Conservation (phyloP, 2,113 vertebrate species). For the Anhinga anhinga region DNA sequence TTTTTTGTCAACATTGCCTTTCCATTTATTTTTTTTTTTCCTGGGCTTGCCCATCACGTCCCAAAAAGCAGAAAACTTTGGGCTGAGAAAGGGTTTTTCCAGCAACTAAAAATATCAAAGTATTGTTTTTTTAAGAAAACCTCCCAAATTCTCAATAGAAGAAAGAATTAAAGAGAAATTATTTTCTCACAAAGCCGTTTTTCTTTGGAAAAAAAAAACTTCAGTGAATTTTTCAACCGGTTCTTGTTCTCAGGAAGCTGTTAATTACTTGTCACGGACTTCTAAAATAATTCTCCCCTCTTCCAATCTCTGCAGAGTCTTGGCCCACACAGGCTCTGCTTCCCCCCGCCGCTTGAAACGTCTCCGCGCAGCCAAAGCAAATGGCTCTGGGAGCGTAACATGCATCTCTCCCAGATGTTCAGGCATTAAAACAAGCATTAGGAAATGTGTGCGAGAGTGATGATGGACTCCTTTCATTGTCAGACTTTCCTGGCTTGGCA, state of each 20-base stretch:
- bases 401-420: not conserved
- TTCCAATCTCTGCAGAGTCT: not conserved
- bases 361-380: not conserved
- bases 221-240: not conserved
- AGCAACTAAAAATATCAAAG: not conserved
- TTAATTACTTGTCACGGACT: not conserved
- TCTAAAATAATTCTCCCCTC: not conserved
- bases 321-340: not conserved
- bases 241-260: not conserved
- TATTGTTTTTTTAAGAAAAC: not conserved
- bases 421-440: not conserved
- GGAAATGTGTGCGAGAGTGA: not conserved
- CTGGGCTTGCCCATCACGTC: not conserved
- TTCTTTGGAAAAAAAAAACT: not conserved
- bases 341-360: not conserved
- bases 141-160: not conserved
- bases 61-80: not conserved
- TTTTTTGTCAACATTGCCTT: not conserved
- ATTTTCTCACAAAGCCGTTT: not conserved
- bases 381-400: not conserved
- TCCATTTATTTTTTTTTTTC: too few relatives aligned
- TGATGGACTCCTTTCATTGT: not conserved
- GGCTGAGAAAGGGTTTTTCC: not conserved
- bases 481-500: constrained; percentile 15
- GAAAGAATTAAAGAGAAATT: not conserved